These are phyloP conservation scores for Lophochroa leadbeateri DNA, from an alignment of 2,113 vertebrate genomes.

Conservation along the genomic window DNA sequence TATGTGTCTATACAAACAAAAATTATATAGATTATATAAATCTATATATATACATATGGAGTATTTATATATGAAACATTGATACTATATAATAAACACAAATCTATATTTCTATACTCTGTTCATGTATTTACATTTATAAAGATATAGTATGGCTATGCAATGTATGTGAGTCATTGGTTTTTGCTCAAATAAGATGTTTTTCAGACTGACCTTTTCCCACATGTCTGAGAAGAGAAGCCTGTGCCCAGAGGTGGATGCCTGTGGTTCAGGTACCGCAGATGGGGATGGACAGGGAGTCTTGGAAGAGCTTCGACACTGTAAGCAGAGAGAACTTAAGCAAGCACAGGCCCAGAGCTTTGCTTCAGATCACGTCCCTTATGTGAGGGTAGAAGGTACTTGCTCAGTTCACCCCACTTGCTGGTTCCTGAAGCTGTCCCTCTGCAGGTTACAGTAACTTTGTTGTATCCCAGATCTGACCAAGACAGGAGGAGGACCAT, in stretches of 20 bases:
- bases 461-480: neutral
- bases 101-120: neutral
- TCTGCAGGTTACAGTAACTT: neutral
- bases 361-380: neutral
- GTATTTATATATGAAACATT: neutral
- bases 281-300: neutral
- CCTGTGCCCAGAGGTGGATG: neutral
- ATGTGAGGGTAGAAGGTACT: neutral
- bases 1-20: neutral
- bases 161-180: neutral
- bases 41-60: neutral
- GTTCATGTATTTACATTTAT: neutral
- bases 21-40: neutral
- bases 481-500: neutral
- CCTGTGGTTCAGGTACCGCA: neutral
- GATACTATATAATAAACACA: neutral
- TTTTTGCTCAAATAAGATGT: neutral
- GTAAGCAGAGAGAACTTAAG: neutral
- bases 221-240: neutral
- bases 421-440: neutral
- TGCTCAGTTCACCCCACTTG: neutral
- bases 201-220: neutral
- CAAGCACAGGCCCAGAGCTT: neutral
- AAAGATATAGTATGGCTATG: neutral
- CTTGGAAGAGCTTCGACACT: accelerated